Base-by-base conservation (phyloP, 1,140 invertebrate species). In the Lepidurus couesii region DNA sequence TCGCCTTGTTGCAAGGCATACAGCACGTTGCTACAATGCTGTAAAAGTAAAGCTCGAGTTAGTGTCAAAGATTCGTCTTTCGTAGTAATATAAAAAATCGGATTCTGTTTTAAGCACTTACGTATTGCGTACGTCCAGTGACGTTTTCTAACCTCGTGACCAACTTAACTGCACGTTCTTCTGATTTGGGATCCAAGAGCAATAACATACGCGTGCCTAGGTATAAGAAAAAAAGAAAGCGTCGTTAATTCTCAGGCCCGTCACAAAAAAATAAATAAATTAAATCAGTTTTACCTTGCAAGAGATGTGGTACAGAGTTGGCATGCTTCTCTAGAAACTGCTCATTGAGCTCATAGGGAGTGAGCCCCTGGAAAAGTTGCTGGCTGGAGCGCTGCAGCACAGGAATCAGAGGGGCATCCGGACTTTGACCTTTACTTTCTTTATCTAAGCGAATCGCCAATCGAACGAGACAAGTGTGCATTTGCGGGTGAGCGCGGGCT, bases 401-500 rank as follows among this genome's bases (percentile, higher is more conserved):
- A 79, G 83, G 80, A 80, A 80, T 74, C 83, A 84, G 74, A 83
- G 82, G 47, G 85, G 80, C 65, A 44, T 78, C 43, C 26, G 76
- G 34, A 79, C 53, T 45, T 82, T 82, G 65, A 86, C 74, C 89
- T 86, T 81, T 90, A 7, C 53, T 65, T 65, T 65, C 53, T 65
- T 65, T 13, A 88, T 80, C 88, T 78, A 84, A 80, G 78, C 81
- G 82, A 75, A 83, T 86, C 80, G 89, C 86, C 83, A 96, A 95
- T 75, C 91, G 89, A 76, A 96, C 89, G 47, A 96, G 84, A 84
- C 94, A 96, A 82, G 90, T 89, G 86, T 97, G 95, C 42, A 98
- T 87, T 81, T 92, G 89, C 24, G 93, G 92, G 21, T 65, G 53
- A 65, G 53, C 16, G 87, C 96, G 89, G 1, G 87, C 86, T 3